Base-by-base conservation (phyloP, 1,140 invertebrate species). In the Brachionus paranguensis region DNA sequence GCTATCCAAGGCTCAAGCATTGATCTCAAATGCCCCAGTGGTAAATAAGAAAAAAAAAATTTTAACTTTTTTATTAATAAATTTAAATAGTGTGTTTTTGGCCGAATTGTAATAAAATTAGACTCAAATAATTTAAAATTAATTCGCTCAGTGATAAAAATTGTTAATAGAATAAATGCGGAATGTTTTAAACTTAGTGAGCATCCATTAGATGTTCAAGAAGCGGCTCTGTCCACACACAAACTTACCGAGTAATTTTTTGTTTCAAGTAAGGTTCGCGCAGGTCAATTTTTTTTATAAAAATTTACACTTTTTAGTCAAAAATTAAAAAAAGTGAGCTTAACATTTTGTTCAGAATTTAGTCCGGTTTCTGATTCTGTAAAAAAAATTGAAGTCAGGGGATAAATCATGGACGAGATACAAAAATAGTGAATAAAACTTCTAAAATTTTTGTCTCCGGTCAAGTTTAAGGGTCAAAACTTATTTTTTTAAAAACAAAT, bases 141-240 rank as follows among this genome's bases (percentile, higher is more conserved):
- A 10, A 76, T 76, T 45, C 43, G 45, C 11, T 20, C 6, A 11
- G n/a, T 76, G 17, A 76, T 76, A 27, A 10, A 50, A 47, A 29
- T 50, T 14, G 45, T 76, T 24, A 47, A 27, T 29, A 11, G 24
- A 76, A 76, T 76, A 76, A 76, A 76, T 47, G 17, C 72, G 27
- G 47, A 76, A 47, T 50, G 72, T 76, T 83, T 89, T 78, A 86
- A 86, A 41, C 84, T 89, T 14, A 86, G 87, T 53, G 85, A 87
- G 33, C 86, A 89, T 86, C 86, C 87, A 12, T 85, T 86, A 33
- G 87, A 88, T 85, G 87, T 89, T 8, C 86, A 89, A 43, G 86
- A 87, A 85, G 86, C 88, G 60, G 88, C 88, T 4, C 85, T 89
- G 2, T 89, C 88, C 11, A 89, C 88, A 1, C 89, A 89, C 84